Base-by-base conservation (phyloP, 2,888 invertebrate species). In the Phaonia tiefii region DNA sequence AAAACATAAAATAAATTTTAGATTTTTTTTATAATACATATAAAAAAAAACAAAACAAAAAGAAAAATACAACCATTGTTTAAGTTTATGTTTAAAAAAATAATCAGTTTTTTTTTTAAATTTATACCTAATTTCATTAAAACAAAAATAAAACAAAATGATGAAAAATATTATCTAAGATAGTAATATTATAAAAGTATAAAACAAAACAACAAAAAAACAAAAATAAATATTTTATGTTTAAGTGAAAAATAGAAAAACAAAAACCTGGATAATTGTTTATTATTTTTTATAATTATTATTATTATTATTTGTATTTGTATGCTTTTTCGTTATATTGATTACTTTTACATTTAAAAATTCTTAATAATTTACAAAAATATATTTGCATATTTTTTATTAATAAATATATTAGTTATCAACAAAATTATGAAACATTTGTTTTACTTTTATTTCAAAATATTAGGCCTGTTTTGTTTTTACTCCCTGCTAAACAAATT, bases 361-460 rank as follows among this genome's bases (percentile, higher is more conserved):
- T 77, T 75, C 78, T 80, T 75, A 75, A 83, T 82, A 79, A 72
- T 79, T 88, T 88, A 85, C 86, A 87, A 86, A 84, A 84, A 84
- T 74, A 84, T 83, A 84, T 81, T 85, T 79, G 84, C 84, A 82
- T 81, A 82, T 87, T 88, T 87, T 88, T 86, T 88, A 89, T 87
- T 84, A 87, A 88, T 85, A 84, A 87, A 88, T 88, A 89, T 88
- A 88, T 89, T 88, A 89, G 87, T 87, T 89, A 85, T 85, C 86
- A 83, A 79, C 83, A 74, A 79, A 71, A 44, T 39, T 37, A 56
- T 13, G 2, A 15, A 8, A n/a, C 15, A 75, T 73, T 70, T 17
- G 39, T 75, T 83, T 79, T 85, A 80, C 63, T 83, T 71, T 81
- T 76, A 26, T 69, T 76, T 84, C 71, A 72, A 84, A 86, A 31